Percentiles rank a stretch among this genome's conserved stretches.
Conservation (phyloP, 2,888 invertebrate species). For the Thelaira solivaga region DNA sequence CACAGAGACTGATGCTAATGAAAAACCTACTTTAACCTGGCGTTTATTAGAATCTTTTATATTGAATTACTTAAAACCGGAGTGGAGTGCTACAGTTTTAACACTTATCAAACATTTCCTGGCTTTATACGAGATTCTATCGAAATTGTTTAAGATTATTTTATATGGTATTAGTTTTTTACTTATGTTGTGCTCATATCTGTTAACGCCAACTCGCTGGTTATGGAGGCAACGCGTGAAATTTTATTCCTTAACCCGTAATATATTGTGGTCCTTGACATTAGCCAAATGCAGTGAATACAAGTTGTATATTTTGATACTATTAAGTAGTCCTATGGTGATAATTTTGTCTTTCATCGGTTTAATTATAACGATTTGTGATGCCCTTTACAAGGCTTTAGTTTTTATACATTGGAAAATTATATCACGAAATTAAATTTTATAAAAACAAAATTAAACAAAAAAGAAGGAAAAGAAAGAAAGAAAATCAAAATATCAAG, state of each 20-base stretch:
- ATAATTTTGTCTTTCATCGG: slow-evolving; percentile 67
- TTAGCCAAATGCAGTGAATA: slow-evolving; percentile 68
- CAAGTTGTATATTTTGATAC: slow-evolving; percentile 64
- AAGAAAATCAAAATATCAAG: slow-evolving; percentile 9
- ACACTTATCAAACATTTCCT: slow-evolving; percentile 24
- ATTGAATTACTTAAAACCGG: not conserved
- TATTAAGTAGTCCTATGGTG: slow-evolving; percentile 66
- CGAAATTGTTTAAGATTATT: slow-evolving; percentile 7
- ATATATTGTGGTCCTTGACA: slow-evolving; percentile 70
- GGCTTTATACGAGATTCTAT: slow-evolving; percentile 27
- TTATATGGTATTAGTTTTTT: not conserved
- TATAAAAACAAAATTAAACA: not conserved
- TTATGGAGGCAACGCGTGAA: slow-evolving; percentile 64
- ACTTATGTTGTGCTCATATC: not conserved
- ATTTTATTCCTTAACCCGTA: slow-evolving; percentile 65
- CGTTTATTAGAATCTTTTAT: slow-evolving; percentile 8
- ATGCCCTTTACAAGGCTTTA: slow-evolving; percentile 46
- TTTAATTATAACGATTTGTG: slow-evolving; percentile 63
- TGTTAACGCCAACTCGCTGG: not conserved
- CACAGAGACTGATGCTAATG: not conserved
- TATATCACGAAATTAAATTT: slow-evolving; percentile 35
- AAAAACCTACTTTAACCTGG: not conserved
- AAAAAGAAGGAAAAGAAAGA: not conserved
- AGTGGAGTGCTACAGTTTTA: slow-evolving; percentile 8
- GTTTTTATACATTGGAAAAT: slow-evolving; percentile 13